Conservation (phyloP, 1,140 invertebrate genomes). For the Pseudomyrmex dendroicus region DNA sequence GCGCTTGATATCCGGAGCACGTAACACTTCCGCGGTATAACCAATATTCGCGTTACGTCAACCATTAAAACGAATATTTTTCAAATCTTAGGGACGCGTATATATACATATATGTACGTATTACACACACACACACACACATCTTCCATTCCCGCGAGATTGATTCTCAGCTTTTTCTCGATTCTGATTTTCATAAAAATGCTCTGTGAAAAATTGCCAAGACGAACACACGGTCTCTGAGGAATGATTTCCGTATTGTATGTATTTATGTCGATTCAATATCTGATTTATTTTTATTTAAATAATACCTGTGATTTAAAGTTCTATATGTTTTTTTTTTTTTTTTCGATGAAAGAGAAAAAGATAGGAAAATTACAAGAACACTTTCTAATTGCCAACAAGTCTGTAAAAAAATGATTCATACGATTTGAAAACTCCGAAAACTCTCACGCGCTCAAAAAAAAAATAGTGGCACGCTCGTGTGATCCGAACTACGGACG, state of each 20-base stretch:
- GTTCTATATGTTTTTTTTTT: background rate
- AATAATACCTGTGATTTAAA: background rate
- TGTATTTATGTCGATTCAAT: background rate
- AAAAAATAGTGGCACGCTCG: background rate
- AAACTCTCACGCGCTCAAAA: background rate
- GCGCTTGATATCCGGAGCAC: conserved; percentile 67
- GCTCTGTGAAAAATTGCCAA: conserved; percentile 18
- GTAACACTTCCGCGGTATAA: conserved; percentile 73
- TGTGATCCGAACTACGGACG: background rate
- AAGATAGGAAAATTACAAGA: background rate
- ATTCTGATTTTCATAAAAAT: conserved; percentile 34
- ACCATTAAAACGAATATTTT: conserved; percentile 80
- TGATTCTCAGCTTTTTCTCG: conserved; percentile 20
- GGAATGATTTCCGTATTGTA: conserved; percentile 12
- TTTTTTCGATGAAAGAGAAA: background rate
- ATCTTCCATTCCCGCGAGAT: background rate
- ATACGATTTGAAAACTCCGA: background rate
- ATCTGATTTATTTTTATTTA: no score
- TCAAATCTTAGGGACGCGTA: conserved; percentile 61
- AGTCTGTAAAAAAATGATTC: background rate
- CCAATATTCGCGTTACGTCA: conserved; percentile 77
- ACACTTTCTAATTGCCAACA: background rate
- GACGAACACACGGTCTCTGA: background rate
- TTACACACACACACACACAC: conserved; percentile 14
- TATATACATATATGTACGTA: background rate